Evolutionary conservation across 2,797 vertebrate species (phyloP), one percentile per base, ranked within the genome.

Genomic region (Takifugu rubripes): DNA sequence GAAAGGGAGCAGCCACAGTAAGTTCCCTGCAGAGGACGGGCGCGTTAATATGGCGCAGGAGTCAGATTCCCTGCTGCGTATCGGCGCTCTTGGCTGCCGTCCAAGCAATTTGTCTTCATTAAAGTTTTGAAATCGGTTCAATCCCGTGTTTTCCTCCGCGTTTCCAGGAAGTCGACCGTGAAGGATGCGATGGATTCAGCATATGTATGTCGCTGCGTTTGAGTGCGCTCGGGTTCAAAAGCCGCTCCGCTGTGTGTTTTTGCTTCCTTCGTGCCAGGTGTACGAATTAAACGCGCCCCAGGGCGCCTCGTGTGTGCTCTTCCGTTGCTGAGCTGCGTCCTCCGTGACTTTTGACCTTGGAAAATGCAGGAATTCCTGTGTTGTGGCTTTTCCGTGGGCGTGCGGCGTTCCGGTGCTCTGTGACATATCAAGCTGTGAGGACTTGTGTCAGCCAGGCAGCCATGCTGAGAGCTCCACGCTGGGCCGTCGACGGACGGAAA

Each of bases 51-150:
- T 59, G 63, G 11, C 56, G 56, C 44, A 29, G 57, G 58, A 62
- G 49, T 61, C 45, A 54, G 58, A 54, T 65, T 78, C 64, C 60
- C 53, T 16, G 59, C 42, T 2, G 9, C 0, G 10, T 27, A 42
- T 64, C 51, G 60, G 46, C 45, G 42, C 66, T 54, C 49, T 61
- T 81, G 74, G 70, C 70, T 49, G 52, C 40, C 7, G 0, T 70
- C 73, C 73, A 77, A 27, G 69, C 63, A 49, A 79, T 82, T 84
- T 74, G 64, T 83, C 78, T 80, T 86, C 75, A 81, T 85, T 84
- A 83, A 56, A 61, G 49, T 61, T 3, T 7, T 21, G 42, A 48
- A 45, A 68, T 68, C 50, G 29, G 53, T 54, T 70, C 47, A 17
- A 27, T 55, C 46, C 53, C 31, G 57, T 40, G 56, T 60, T 77